Conservation (phyloP, 2,113 vertebrate species). For the Nematolebias whitei region DNA sequence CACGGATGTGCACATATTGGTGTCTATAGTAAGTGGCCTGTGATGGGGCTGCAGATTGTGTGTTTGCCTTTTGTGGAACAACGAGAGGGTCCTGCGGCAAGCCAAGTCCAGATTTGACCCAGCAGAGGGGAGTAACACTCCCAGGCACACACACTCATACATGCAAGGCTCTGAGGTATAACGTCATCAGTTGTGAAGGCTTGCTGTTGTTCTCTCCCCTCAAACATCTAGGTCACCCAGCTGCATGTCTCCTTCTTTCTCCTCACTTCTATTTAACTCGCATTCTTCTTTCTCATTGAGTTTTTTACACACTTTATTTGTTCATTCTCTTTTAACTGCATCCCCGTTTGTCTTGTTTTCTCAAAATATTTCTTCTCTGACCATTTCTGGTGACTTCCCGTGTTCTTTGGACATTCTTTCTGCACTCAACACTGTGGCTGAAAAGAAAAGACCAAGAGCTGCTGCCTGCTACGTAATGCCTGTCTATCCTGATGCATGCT, state of each 20-base stretch:
- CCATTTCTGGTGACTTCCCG: too few species aligned
- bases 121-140: constrained; percentile 35
- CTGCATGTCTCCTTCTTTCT: constrained; percentile 20
- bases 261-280: neutral
- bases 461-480: too few species aligned
- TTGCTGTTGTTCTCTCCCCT: constrained; percentile 41
- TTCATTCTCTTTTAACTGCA: neutral
- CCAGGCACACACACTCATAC: constrained; percentile 8
- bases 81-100: constrained; percentile 22
- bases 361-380: too few species aligned
- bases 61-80: too few species aligned
- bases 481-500: too few species aligned
- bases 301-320: neutral
- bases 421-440: too few species aligned
- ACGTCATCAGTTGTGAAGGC: constrained; percentile 52
- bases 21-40: neutral
- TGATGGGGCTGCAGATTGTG: neutral
- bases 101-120: constrained; percentile 42
- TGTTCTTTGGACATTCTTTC: too few species aligned
- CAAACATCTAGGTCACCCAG: constrained; percentile 63
- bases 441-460: too few species aligned
- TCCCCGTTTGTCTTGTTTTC: neutral
- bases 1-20: neutral
- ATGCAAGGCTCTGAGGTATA: constrained; percentile 32
- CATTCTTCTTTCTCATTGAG: neutral